Conservation (phyloP, 2,113 vertebrate genomes). For the Paralichthys olivaceus region DNA sequence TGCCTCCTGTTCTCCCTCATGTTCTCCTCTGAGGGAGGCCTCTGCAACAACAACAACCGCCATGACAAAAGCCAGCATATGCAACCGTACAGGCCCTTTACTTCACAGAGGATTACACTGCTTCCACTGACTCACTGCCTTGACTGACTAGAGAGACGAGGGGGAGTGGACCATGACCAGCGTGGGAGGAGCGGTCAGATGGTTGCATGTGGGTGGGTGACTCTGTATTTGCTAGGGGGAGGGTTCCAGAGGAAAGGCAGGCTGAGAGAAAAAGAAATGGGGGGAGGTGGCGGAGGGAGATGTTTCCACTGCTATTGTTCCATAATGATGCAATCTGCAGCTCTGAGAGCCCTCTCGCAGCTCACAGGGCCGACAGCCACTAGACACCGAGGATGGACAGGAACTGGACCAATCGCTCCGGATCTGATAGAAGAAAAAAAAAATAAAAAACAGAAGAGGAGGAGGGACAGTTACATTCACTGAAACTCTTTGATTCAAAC, state of each 20-base stretch:
- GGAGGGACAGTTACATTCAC: slow-evolving; percentile 29
- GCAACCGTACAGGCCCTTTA: slow-evolving; percentile 42
- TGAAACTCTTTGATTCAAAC: slow-evolving; percentile 15
- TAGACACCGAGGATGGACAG: slow-evolving; percentile 10
- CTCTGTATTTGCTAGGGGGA: slow-evolving; percentile 19
- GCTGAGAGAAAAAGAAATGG: slow-evolving; percentile 27
- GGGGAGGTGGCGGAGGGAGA: slow-evolving; percentile 18
- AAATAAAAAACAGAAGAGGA: slow-evolving; percentile 29
- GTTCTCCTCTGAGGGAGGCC: slow-evolving; percentile 58
- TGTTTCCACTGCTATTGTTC: slow-evolving; percentile 53
- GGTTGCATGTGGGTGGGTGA: slow-evolving; percentile 13
- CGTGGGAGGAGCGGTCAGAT: slow-evolving; percentile 49
- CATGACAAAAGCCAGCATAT: slow-evolving; percentile 64
- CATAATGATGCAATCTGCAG: slow-evolving; percentile 38
- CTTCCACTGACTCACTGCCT: slow-evolving; percentile 25
- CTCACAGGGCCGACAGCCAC: slow-evolving; percentile 16
- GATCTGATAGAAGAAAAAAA: slow-evolving; percentile 65
- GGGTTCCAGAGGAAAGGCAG: slow-evolving; percentile 20
- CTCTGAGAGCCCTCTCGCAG: slow-evolving; percentile 11
- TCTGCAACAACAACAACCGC: slow-evolving; percentile 57
- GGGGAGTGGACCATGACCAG: slow-evolving; percentile 40
- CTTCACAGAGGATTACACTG: slow-evolving; percentile 65
- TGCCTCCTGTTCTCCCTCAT: slow-evolving; percentile 63
- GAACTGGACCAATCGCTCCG: slow-evolving; percentile 34
- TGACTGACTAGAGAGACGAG: slow-evolving; percentile 32